phyloP scores from a whole-genome alignment of 1,140 invertebrate genomes.

The Pseudachorutes palmiensis region DNA sequence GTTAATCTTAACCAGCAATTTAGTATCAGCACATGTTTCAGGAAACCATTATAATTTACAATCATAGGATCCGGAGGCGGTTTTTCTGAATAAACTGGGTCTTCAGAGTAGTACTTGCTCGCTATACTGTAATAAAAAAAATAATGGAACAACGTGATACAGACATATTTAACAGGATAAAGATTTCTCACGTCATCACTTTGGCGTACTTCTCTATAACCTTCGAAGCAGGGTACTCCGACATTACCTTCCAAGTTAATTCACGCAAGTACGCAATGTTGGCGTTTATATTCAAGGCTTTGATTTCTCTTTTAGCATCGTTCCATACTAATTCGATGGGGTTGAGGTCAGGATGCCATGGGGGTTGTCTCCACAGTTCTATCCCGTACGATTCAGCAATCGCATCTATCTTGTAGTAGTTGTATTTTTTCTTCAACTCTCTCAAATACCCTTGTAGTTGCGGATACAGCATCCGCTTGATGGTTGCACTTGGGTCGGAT shows the following conservation, averaged over 20 bases:
- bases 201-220: neutral
- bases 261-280: neutral
- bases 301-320: neutral
- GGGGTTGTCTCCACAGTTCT: neutral
- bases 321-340: slow-evolving; percentile 9
- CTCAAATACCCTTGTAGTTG: neutral
- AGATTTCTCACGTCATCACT: neutral
- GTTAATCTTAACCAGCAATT: too few species aligned
- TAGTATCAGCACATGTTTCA: too few species aligned
- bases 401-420: slow-evolving; percentile 1
- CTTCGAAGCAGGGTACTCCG: neutral
- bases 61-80: too few species aligned
- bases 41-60: too few species aligned
- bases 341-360: neutral
- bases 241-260: neutral
- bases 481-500: neutral
- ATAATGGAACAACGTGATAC: too few species aligned
- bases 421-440: slow-evolving; percentile 6
- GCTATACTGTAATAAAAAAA: too few species aligned
- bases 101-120: too few species aligned
- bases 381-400: neutral
- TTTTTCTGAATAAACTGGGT: too few species aligned
- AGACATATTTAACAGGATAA: too few species aligned
- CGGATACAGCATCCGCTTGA: neutral
- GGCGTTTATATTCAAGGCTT: neutral